These are phyloP conservation scores for Tribolium freemani DNA, from an alignment of 2,888 invertebrate genomes.

Conservation along the genomic window DNA sequence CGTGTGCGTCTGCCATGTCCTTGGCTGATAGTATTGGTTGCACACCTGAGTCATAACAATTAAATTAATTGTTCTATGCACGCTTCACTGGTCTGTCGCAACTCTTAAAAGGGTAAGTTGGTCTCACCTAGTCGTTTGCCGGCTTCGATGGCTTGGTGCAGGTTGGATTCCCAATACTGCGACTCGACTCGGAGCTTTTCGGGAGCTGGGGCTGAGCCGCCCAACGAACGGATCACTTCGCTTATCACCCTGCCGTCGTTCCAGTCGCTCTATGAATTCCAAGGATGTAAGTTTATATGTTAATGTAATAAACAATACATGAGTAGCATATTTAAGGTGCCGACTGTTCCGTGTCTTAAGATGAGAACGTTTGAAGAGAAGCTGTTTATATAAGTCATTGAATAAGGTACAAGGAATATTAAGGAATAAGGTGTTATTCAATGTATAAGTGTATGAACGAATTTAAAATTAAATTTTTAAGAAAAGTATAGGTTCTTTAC, in stretches of 20 bases:
- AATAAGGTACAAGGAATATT: no score
- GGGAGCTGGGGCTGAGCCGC: constrained; percentile 87
- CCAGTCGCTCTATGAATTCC: constrained; percentile 87
- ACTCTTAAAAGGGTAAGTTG: background rate
- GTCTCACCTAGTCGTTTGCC: constrained; percentile 75
- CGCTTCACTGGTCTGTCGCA: constrained; percentile 23
- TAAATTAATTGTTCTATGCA: constrained; percentile 31
- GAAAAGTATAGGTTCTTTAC: no score
- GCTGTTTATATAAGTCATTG: no score
- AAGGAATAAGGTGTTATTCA: no score
- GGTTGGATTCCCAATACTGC: constrained; percentile 85
- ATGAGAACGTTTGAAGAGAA: no score
- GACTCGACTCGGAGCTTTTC: constrained; percentile 84
- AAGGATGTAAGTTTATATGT: background rate
- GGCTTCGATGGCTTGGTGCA: constrained; percentile 82
- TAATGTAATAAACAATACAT: background rate
- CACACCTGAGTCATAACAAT: constrained; percentile 73
- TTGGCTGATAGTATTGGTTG: constrained; percentile 92
- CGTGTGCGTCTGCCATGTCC: constrained; percentile 95
- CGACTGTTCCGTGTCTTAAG: background rate
- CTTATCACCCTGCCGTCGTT: constrained; percentile 93
- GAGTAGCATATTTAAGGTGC: background rate
- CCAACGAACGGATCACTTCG: constrained; percentile 89
- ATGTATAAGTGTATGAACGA: no score
- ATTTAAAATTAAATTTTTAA: no score